phyloP scores from a whole-genome alignment of 2,113 vertebrate species.

The Danionella cerebrum region DNA sequence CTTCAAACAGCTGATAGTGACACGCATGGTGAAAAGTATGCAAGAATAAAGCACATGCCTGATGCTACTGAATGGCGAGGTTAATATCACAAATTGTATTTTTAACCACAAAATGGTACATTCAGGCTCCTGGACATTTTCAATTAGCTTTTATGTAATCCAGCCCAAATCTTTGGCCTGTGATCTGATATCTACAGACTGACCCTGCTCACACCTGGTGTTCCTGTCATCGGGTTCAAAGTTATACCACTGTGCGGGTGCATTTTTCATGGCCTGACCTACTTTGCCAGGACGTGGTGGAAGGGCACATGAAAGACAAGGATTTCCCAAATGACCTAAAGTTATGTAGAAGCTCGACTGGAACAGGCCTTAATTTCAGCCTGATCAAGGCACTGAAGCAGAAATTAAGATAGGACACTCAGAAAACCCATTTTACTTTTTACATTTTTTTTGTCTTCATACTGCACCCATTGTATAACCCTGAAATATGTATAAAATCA shows the following conservation, averaged over 20 bases:
- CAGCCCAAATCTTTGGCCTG: neutral
- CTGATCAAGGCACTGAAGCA: constrained; percentile 24
- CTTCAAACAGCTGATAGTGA: too few species aligned
- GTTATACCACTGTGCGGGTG: neutral
- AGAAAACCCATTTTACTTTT: too few species aligned
- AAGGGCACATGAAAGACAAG: constrained; percentile 33
- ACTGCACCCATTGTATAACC: too few species aligned
- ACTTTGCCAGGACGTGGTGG: constrained; percentile 19
- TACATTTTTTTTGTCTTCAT: too few species aligned
- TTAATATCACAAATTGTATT: too few species aligned
- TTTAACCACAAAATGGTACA: too few species aligned
- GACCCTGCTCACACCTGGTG: neutral
- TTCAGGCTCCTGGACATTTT: neutral
- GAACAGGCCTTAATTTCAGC: neutral
- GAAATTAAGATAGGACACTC: constrained; percentile 20
- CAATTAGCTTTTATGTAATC: neutral
- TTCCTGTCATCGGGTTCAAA: neutral
- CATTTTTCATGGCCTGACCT: constrained; percentile 16
- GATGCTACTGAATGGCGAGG: too few species aligned
- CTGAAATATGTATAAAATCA: too few species aligned
- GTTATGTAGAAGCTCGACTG: constrained; percentile 8
- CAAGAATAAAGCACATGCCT: too few species aligned
- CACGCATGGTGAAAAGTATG: too few species aligned
- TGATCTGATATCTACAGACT: neutral
- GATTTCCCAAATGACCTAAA: constrained; percentile 25